Evolutionary conservation across 2,113 vertebrate species (phyloP).

Genomic region (Erpornis zantholeuca): DNA sequence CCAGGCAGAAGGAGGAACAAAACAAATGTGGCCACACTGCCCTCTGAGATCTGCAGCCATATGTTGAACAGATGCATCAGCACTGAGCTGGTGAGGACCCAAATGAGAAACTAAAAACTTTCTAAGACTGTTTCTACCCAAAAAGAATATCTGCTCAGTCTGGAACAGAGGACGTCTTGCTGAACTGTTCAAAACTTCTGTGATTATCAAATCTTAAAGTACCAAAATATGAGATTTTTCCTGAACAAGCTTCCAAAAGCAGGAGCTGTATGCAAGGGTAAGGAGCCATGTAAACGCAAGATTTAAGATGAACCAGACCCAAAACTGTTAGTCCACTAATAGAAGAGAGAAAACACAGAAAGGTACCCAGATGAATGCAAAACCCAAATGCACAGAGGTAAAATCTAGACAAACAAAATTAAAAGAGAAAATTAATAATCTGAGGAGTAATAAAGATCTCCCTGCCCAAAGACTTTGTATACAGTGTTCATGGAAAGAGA

Average conservation of each 20-base stretch:
- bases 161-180: not conserved
- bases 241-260: not conserved
- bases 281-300: not conserved
- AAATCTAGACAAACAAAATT: not conserved
- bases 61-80: not conserved
- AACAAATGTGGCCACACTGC: not conserved
- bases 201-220: not conserved
- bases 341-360: not conserved
- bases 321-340: not conserved
- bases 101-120: not conserved
- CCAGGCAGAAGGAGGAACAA: not conserved
- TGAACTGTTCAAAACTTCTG: not conserved
- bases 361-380: not conserved
- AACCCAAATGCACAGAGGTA: not conserved
- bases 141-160: not conserved
- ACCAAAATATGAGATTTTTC: not conserved
- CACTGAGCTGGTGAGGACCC: not conserved
- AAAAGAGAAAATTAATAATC: not conserved
- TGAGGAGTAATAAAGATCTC: not conserved
- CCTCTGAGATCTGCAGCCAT: rapidly evolving
- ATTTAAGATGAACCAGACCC: not conserved
- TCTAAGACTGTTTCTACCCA: not conserved
- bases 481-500: not conserved
- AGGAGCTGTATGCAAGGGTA: not conserved
- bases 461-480: not conserved